A percentile compares a stretch with the other conserved stretches of the same genome.
Evolutionary conservation across 53 echinoderm and acorn worm species (phyloP).

Genomic region (Paracentrotus lividus): DNA sequence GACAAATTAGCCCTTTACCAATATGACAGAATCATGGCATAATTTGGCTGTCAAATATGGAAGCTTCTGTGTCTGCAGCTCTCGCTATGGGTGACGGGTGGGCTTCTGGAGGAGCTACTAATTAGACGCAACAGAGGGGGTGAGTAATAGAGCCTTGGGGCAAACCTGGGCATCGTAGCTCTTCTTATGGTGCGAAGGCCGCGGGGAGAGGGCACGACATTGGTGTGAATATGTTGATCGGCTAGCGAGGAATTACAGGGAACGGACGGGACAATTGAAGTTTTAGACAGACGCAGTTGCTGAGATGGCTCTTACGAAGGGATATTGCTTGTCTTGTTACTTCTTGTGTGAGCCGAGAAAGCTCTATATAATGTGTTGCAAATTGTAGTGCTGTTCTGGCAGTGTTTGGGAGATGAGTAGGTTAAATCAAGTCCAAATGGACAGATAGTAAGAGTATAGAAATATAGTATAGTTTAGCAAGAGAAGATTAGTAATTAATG

Average conservation of each 20-base stretch:
- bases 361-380: no score
- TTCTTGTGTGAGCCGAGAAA: no score
- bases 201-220: constrained; percentile 35
- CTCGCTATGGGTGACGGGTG: constrained; percentile 26
- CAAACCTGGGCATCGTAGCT: neutral
- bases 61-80: constrained; percentile 9
- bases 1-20: constrained; percentile 42
- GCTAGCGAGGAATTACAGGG: no score
- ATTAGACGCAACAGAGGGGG: constrained; percentile 56
- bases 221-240: constrained; percentile 59
- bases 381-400: no score
- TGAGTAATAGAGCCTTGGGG: constrained; percentile 64
- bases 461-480: no score
- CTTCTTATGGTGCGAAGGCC: constrained; percentile 46
- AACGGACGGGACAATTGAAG: constrained; percentile 35
- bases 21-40: constrained; percentile 61
- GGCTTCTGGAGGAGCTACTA: constrained; percentile 57
- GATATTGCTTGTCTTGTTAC: no score
- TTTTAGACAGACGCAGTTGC: constrained; percentile 30
- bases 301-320: no score
- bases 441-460: no score
- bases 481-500: no score
- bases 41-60: constrained; percentile 48
- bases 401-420: no score
- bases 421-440: no score